Evolutionary conservation across 2,113 vertebrate species (phyloP).

Genomic region (Ivindomyrus marchei): DNA sequence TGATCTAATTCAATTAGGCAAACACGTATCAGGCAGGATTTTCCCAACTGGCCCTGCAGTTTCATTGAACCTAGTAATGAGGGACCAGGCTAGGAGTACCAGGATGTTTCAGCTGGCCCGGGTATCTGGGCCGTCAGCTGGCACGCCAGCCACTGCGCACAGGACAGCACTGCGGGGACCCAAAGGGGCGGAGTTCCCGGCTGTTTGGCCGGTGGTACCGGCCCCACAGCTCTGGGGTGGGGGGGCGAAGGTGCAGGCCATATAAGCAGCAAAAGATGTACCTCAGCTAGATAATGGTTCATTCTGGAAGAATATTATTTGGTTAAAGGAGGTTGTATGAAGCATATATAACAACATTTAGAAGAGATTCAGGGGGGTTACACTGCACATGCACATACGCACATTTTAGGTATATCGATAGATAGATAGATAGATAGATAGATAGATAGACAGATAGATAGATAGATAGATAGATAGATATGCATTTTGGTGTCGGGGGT

Average conservation of each 20-base stretch:
- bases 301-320: neutral
- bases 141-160: neutral
- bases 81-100: neutral
- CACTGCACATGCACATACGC: neutral
- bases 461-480: neutral
- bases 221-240: too few species aligned
- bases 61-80: neutral
- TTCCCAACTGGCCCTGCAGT: neutral
- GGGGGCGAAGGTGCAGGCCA: too few species aligned
- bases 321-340: neutral
- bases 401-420: neutral
- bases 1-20: neutral
- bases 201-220: neutral
- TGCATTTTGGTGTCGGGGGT: too few species aligned
- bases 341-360: neutral
- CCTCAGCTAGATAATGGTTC: neutral
- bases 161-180: neutral
- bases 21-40: neutral
- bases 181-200: neutral
- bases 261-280: neutral
- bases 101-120: neutral
- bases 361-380: neutral
- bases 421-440: neutral
- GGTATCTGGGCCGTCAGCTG: neutral
- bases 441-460: neutral